These are phyloP conservation scores for Leucozona laternaria DNA, from an alignment of 2,888 invertebrate species.

Conservation along the genomic window DNA sequence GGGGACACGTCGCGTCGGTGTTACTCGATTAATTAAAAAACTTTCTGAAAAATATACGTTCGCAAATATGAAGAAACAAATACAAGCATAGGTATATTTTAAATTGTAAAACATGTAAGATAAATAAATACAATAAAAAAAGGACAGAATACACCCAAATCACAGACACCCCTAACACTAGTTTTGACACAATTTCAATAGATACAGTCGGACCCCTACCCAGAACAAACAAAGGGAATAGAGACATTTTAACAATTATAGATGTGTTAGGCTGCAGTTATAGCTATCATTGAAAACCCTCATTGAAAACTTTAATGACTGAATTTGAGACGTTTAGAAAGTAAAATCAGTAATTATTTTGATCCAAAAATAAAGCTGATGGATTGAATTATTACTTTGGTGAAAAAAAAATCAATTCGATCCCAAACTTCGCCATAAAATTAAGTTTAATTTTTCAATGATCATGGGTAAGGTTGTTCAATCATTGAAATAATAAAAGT, in stretches of 20 bases:
- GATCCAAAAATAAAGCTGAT: too few species aligned
- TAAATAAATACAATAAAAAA: slow-evolving; percentile 29
- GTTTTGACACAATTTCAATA: slow-evolving; percentile 6
- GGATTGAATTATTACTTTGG: too few species aligned
- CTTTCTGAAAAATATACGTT: background rate
- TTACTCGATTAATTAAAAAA: slow-evolving; percentile 11
- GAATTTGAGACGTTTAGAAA: too few species aligned
- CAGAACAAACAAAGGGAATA: slow-evolving; percentile 36
- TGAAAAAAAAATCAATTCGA: slow-evolving; percentile 15
- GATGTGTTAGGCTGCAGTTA: slow-evolving; percentile 32
- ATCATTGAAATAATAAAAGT: too few species aligned
- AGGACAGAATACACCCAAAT: background rate
- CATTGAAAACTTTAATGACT: too few species aligned
- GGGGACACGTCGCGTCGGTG: slow-evolving; percentile 12
- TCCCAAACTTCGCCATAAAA: too few species aligned
- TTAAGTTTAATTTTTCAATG: too few species aligned
- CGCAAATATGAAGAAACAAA: slow-evolving; percentile 38
- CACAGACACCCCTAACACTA: slow-evolving; percentile 7
- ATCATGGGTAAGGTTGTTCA: too few species aligned
- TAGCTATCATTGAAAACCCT: too few species aligned
- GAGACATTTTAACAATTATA: slow-evolving; percentile 40
- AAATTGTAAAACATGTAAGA: slow-evolving; percentile 44
- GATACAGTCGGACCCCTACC: slow-evolving; percentile 1
- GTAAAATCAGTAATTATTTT: too few species aligned
- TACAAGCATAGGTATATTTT: slow-evolving; percentile 44